Evolutionary conservation across 2,797 vertebrate species (phyloP).

Genomic region (Sebastes diaconus): DNA sequence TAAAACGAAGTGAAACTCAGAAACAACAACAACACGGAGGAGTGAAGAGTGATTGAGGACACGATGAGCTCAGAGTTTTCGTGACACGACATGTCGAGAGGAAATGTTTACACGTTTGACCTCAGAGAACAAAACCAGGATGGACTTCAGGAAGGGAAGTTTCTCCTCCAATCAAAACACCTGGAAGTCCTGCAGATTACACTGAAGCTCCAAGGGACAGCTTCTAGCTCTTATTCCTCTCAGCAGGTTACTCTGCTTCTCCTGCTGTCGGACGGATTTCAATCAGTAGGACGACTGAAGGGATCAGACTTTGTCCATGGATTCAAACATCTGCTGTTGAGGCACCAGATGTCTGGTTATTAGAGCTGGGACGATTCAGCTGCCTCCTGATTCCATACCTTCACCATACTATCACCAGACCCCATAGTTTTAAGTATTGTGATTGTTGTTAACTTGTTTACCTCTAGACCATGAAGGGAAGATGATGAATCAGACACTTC

Average conservation of each 20-base stretch:
- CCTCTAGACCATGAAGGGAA: no score
- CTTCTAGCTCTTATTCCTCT: not conserved
- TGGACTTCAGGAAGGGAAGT: slow-evolving; percentile 4
- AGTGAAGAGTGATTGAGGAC: not conserved
- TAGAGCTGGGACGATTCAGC: no score
- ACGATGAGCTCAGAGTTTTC: not conserved
- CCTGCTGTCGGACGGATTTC: not conserved
- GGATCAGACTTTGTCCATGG: no score
- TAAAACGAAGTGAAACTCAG: not conserved
- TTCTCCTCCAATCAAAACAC: not conserved
- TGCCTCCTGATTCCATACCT: no score
- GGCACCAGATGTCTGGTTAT: no score
- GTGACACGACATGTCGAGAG: not conserved
- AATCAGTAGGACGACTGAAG: no score
- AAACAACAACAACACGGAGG: not conserved
- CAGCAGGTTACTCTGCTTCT: not conserved
- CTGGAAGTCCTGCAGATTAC: not conserved
- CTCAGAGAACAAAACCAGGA: slow-evolving; percentile 44
- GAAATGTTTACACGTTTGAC: not conserved
- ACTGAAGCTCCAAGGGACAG: not conserved
- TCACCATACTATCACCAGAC: no score
- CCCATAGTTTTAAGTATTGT: no score
- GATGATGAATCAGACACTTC: no score
- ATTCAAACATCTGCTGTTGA: no score
- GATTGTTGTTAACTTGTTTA: no score